These are phyloP conservation scores for Marmota flaviventris DNA, from an alignment of 2,113 vertebrate genomes.

Conservation along the genomic window DNA sequence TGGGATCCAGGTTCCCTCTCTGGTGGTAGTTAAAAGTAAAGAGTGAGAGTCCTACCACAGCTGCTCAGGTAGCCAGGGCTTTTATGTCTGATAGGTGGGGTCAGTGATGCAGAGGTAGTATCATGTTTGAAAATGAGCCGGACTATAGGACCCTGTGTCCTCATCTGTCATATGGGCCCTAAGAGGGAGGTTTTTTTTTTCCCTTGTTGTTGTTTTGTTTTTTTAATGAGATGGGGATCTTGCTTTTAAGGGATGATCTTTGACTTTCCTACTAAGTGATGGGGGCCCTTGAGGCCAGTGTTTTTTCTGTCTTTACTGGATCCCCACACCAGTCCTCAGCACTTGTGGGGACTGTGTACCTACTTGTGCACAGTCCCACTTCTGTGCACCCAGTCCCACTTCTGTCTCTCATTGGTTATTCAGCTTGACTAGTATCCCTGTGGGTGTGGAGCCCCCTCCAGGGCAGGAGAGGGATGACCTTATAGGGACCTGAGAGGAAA, in stretches of 20 bases:
- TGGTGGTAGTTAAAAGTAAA: not conserved
- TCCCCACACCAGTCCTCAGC: not conserved
- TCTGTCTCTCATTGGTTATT: not conserved
- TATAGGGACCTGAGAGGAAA: not conserved
- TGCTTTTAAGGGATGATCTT: not conserved
- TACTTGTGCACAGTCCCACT: not conserved
- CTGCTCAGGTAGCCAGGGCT: not conserved
- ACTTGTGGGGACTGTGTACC: too few relatives aligned
- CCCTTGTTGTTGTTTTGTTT: too few relatives aligned
- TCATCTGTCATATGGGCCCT: not conserved
- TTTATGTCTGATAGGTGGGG: not conserved
- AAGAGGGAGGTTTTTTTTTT: not conserved
- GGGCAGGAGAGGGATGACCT: conserved; percentile 36
- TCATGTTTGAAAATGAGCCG: not conserved
- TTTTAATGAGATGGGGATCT: not conserved
- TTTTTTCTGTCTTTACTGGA: not conserved
- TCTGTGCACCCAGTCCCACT: not conserved
- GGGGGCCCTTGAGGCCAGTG: not conserved
- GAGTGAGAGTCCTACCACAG: not conserved
- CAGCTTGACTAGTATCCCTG: not conserved
- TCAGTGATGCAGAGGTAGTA: not conserved
- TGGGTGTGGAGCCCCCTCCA: conserved; percentile 18
- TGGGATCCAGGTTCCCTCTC: not conserved
- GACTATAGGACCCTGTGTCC: not conserved
- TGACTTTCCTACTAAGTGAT: not conserved